A percentile compares a stretch with the other conserved stretches of the same genome.
phyloP scores from a whole-genome alignment of 2,113 vertebrate species.

The Scophthalmus maximus region DNA sequence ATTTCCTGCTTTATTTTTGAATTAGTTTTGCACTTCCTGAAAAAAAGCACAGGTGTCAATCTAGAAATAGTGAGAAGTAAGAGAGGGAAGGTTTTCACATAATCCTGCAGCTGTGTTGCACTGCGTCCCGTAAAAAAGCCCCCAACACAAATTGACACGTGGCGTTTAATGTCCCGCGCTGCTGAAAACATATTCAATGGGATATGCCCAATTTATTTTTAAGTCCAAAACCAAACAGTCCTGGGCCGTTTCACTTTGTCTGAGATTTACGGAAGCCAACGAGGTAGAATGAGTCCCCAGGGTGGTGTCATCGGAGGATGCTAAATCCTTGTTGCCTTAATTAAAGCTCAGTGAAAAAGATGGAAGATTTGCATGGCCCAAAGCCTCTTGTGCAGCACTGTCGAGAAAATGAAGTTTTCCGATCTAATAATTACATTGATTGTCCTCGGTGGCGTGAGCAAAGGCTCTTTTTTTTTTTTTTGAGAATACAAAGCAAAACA shows the following conservation, averaged over 20 bases:
- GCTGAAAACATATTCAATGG: slow-evolving; percentile 31
- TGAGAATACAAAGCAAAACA: slow-evolving; percentile 42
- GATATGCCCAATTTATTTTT: slow-evolving; percentile 39
- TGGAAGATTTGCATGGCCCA: slow-evolving; percentile 48
- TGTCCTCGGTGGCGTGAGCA: slow-evolving; percentile 49
- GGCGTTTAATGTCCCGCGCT: slow-evolving; percentile 14
- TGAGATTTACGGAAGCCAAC: slow-evolving; percentile 45
- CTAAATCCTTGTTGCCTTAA: slow-evolving; percentile 77
- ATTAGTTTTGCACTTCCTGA: not conserved
- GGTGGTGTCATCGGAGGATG: slow-evolving; percentile 57
- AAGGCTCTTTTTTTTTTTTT: too few species aligned
- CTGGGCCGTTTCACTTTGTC: slow-evolving; percentile 51
- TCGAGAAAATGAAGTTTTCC: slow-evolving; percentile 55
- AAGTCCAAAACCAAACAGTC: slow-evolving; percentile 28
- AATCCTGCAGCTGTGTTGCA: not conserved
- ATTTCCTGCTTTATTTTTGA: too few species aligned
- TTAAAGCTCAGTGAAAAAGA: slow-evolving; percentile 68
- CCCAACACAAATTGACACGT: slow-evolving; percentile 23
- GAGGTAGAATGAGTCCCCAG: slow-evolving; percentile 58
- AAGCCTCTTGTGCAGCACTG: slow-evolving; percentile 46
- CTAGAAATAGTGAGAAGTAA: not conserved
- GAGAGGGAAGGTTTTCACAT: not conserved
- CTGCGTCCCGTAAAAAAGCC: slow-evolving; percentile 7
- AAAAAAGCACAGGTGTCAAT: slow-evolving; percentile 15
- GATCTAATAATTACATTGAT: slow-evolving; percentile 67